Base-by-base conservation (phyloP, 2,113 vertebrate species). In the Ornithorhynchus anatinus region DNA sequence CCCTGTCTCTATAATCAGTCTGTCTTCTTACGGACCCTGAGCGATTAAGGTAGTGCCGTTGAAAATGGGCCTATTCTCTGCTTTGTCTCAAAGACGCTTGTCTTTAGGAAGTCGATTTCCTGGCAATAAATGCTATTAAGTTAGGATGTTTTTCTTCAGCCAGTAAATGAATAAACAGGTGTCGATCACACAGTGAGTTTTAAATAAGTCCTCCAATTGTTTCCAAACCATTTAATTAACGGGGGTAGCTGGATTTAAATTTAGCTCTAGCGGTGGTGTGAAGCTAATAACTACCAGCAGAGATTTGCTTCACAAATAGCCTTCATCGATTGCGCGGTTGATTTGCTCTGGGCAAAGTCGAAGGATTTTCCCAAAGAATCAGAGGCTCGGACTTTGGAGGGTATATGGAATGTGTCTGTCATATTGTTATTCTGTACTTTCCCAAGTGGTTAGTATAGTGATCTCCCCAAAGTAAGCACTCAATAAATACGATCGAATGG, bases 151-250 rank as follows among this genome's bases (percentile, higher is more conserved):
- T 71, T 40, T 59, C 63, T 59, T 81, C 65, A 1, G 6, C 44
- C 75, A 81, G 70, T 82, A 86, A 80, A 71, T 72, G 50, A 82
- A 78, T 82, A 87, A 86, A 70, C 77, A 88, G 64, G 59, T 87
- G 73, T 75, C 85, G 87, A 82, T 86, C 84, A 89, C 40, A 9
- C 43, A 62, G 14, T 2, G 33, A 32, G 64, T 69, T 88, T 61
- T 81, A 69, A 75, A 61, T 70, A 68, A 86, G 63, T 74, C 73
- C 83, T 81, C 75, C 84, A 79, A 56, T 59, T 23, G 50, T 60
- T 81, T 85, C 54, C 71, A 39, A 84, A 77, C 84, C 85, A 77
- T 83, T 88, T 84, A 64, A 80, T 88, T 86, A 84, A 78, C 79
- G 40, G 45, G 76, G 59, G 45, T 60, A 64, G 77, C 65, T 74